Evolutionary conservation across 1,140 invertebrate genomes (phyloP), one percentile per base, ranked within the genome.

Genomic region (Globodera ellingtonae): DNA sequence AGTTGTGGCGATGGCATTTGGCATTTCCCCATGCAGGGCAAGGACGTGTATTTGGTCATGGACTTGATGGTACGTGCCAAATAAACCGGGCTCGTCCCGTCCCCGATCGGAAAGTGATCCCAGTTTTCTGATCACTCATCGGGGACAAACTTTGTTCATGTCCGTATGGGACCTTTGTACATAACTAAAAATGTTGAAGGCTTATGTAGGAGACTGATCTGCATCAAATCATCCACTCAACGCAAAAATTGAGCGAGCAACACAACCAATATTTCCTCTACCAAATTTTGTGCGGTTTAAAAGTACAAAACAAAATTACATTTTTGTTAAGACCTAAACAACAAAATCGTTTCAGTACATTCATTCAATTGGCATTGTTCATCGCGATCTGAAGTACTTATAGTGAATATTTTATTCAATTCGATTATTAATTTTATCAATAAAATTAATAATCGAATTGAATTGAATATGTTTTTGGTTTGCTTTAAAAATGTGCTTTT

Each of bases 1-100:
- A 62, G 18, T 2, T 62, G 56, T 18, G 10, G 35, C 35, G 10
- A 18, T 62, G 5, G 56, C 6, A 18, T 62, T 62, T 13, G 5
- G 56, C 6, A 18, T 62, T 62, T 13, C 56, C 7, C 24, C 44
- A 70, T 24, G 67, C 52, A 75, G 24, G 62, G 44, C 18, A 80
- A 78, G 9, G 72, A 91, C 79, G 89, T 91, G n/a, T 91, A 91
- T 86, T 88, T 91, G 72, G 91, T 91, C 4, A 90, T 91, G 87
- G 90, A 91, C 83, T 82, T 91, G 21, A 91, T 91, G 91, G 91
- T 91, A 82, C 18, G 15, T 62, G 15, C 1, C 35, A 35, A 35
- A 35, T 35, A 35, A 35, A 2, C 35, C 35, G 35, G 35, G 35
- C 35, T 35, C 35, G 35, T 35, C 35, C 35, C 3, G 35, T 35